phyloP scores from a whole-genome alignment of 1,140 invertebrate genomes.

The Argopecten irradians region DNA sequence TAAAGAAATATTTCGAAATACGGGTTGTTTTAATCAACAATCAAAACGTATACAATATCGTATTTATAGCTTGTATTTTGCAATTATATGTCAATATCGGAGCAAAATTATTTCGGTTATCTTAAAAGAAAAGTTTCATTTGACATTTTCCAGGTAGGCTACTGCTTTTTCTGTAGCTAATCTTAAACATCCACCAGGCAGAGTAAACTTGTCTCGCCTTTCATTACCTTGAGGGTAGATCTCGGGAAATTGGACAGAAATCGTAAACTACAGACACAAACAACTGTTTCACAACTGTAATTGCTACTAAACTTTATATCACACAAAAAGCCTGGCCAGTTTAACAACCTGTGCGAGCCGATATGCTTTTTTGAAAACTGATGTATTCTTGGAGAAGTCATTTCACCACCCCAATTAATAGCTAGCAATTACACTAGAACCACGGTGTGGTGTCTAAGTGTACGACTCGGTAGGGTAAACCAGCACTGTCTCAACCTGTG shows the following conservation, averaged over 20 bases:
- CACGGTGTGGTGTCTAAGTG: not conserved
- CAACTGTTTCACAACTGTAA: conserved; percentile 15
- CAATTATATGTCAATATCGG: no score
- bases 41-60: no score
- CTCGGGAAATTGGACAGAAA: not conserved
- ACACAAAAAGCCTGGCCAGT: not conserved
- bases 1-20: no score
- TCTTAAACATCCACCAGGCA: not conserved
- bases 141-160: not conserved
- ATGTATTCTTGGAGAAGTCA: not conserved
- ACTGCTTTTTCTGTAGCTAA: not conserved
- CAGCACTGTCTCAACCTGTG: not conserved
- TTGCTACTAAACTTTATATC: conserved; percentile 11
- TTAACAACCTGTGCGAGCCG: conserved; percentile 1
- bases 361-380: conserved; percentile 6
- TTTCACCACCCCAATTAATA: not conserved
- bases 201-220: not conserved
- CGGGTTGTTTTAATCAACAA: no score
- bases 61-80: no score
- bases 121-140: no score
- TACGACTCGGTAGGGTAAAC: not conserved
- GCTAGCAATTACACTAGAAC: not conserved
- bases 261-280: not conserved
- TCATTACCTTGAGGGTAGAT: not conserved
- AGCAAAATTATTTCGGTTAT: no score